Base-by-base conservation (phyloP, 2,888 invertebrate genomes). In the Druceiella hillmani region DNA sequence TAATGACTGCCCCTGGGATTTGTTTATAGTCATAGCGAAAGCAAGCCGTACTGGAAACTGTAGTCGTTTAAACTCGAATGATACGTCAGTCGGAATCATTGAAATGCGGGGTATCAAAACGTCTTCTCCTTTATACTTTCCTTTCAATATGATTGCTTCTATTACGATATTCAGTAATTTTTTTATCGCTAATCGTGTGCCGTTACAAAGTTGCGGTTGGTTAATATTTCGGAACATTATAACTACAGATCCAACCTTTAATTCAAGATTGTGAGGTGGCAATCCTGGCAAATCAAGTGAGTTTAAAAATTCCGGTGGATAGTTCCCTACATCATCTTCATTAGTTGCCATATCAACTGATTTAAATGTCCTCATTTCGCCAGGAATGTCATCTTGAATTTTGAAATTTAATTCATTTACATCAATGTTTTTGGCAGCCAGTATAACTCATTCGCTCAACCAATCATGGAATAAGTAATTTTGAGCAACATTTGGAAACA, bases 221-320 rank as follows among this genome's bases (percentile, higher is more conserved):
- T 50, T 52, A 2, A 50, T 47, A 38, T 50, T 49, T 26, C 49
- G 50, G 29, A 50, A 40, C 44, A 49, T 45, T 11, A 52, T 50
- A 15, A 49, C 33, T 7, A 47, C 41, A n/a, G 47, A 49, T 31
- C 46, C 50, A 26, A 50, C 37, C 25, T 51, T 50, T 35, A 52
- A 44, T 44, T 48, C 48, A 11, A 54, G 42, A 52, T 52, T 52
- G 24, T 55, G 51, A 24, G 52, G 51, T 47, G 52, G 52, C 22
- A 54, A 40, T 42, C 53, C 52, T 14, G 50, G 50, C 35, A 51
- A 43, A 13, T 54, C 50, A 44, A 55, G 36, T 1, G 51, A 54
- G 20, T 54, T 55, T 47, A 54, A 54, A 53, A 53, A 54, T 46
- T 55, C 53, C 7, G 47, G 15, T 33, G 54, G 54, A 52, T 53